Base-by-base conservation (phyloP, 2,888 invertebrate species). In the Eristalinus aeneus region DNA sequence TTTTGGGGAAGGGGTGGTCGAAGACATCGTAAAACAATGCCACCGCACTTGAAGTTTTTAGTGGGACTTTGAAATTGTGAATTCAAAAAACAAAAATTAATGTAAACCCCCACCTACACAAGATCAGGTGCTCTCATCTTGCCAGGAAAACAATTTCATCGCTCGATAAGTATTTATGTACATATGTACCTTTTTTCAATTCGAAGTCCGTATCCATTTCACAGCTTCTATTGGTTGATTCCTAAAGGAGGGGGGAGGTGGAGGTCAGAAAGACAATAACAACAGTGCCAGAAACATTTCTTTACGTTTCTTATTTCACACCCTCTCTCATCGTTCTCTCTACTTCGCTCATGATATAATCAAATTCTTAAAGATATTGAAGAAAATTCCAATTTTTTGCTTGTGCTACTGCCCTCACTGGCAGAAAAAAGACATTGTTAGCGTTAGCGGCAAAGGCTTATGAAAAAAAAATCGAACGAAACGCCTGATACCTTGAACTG, bases 121-220 rank as follows among this genome's bases (percentile, higher is more conserved):
- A n/a, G n/a, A n/a, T n/a, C n/a, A n/a, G n/a, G n/a, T n/a, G n/a
- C n/a, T n/a, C n/a, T n/a, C n/a, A n/a, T n/a, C n/a, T n/a, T 75
- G 63, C 64, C 64, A 61, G 61, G 65, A 82, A 72, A 72, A 77
- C 67, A 77, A 77, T 72, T 77, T 77, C 54, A 77, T 72, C 77
- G 72, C 60, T 67, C 77, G 67, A 72, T 82, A 72, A n/a, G 27
- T 27, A 27, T 3, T 63, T 60, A 54, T 71, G n/a, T n/a, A n/a
- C n/a, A n/a, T n/a, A n/a, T n/a, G n/a, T n/a, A n/a, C n/a, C n/a
- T 82, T 61, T 27, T 23, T 82, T 61, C 71, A 65, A 71, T 68
- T 61, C 20, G 53, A 81, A 76, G 76, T 58, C 54, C 46, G 31
- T 69, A 71, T 71, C 46, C 67, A 64, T 67, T 63, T 65, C 67